Evolutionary conservation across 2,113 vertebrate species (phyloP), one percentile per base, ranked within the genome.

Genomic region (Beaufortia kweichowensis): DNA sequence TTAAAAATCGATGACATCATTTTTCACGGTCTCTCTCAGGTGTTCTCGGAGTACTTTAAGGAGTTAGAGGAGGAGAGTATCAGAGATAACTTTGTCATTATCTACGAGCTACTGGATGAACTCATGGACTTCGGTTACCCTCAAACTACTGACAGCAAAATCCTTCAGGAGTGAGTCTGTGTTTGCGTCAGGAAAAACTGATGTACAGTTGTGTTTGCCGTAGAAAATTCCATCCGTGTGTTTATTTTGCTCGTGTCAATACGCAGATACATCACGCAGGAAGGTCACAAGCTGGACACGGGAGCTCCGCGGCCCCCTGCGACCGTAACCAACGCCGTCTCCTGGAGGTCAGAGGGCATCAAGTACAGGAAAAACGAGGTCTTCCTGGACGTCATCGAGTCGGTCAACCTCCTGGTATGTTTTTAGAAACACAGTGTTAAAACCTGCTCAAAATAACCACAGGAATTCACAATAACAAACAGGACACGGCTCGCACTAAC

Each of bases 281-380:
- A 99, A 85, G 97, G 97, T 23, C 97, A 99, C 91, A 99, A 99
- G 88, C 89, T 99, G 81, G 97, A 99, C 88, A 98, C 96, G 0
- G 97, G 97, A n/a, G 97, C 97, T n/a, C 97, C 97, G 0, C 92
- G 97, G 53, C 97, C 97, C 0, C 97, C 97, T 0, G 97, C 97
- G 81, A 99, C 97, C 0, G 97, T 99, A 68, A 99, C 97, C 50
- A 99, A 98, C 0, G 97, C 97, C 0, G 97, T 99, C 53, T 99
- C 97, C 0, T 99, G 97, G 97, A 92, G 97, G 68, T 99, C 97
- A 5, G 97, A 98, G 88, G 97, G 97, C 76, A 98, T 99, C 84
- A 98, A 98, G 90, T 98, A 99, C 88, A 94, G 97, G 89, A 98
- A 98, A 88, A 99, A 99, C 0, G 97, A 99, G 86, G 97, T 99